These are phyloP conservation scores for Apamea epomidion DNA, from an alignment of 2,888 invertebrate species.

Conservation along the genomic window DNA sequence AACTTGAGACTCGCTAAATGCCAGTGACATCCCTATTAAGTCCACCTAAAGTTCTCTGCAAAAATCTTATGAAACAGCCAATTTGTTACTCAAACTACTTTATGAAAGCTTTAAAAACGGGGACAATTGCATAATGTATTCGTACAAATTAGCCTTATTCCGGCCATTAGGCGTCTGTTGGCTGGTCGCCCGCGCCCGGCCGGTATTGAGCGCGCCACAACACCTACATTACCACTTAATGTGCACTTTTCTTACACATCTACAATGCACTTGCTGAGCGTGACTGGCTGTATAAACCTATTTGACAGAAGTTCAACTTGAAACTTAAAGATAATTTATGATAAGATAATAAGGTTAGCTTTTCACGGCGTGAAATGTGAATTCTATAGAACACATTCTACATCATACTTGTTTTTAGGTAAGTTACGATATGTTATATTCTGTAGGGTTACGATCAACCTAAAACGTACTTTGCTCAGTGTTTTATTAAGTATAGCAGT, in stretches of 20 bases:
- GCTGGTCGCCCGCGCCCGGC: conserved; percentile 41
- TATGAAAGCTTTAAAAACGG: conserved; percentile 41
- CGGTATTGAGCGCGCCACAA: conserved; percentile 24
- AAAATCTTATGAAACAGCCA: conserved; percentile 36
- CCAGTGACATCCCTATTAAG: not conserved
- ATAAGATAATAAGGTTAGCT: not conserved
- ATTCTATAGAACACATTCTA: not conserved
- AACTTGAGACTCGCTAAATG: conserved; percentile 21
- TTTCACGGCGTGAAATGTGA: not conserved
- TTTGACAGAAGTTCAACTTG: not conserved
- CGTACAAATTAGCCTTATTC: conserved; percentile 48
- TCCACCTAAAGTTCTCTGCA: not conserved
- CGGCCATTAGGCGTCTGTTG: conserved; percentile 43
- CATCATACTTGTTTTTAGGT: not conserved
- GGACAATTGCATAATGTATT: conserved; percentile 52
- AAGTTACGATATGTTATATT: not conserved
- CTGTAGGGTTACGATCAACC: not conserved
- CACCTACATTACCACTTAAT: conserved; percentile 54
- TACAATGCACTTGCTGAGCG: conserved; percentile 45
- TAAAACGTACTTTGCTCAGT: not conserved
- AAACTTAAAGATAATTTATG: too few species aligned
- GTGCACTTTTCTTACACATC: conserved; percentile 55
- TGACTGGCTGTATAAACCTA: not conserved
- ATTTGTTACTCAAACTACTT: conserved; percentile 34
- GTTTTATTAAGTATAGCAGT: not conserved